phyloP scores from a whole-genome alignment of 2,888 invertebrate species.

The Ophioninae sp. region DNA sequence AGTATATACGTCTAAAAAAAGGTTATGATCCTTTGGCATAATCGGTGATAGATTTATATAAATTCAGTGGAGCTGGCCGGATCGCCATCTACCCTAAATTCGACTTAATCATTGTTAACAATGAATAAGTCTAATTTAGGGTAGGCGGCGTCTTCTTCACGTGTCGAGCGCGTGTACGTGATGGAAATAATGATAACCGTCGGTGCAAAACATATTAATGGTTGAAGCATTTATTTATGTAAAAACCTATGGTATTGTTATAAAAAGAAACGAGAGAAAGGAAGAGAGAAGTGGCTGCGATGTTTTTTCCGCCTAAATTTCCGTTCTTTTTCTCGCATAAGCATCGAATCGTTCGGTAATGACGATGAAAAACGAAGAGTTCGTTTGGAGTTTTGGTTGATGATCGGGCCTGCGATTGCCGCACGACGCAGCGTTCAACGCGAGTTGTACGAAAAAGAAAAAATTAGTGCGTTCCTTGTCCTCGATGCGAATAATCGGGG shows the following conservation, averaged over 20 bases:
- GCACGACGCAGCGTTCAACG: background rate
- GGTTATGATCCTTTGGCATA: background rate
- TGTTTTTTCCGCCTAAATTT: conserved; percentile 20
- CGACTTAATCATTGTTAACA: background rate
- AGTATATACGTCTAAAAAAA: background rate
- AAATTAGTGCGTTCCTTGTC: background rate
- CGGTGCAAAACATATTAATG: conserved; percentile 46
- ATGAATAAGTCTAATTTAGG: too few species aligned
- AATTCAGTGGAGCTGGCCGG: background rate
- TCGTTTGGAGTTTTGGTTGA: background rate
- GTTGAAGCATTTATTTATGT: conserved; percentile 71
- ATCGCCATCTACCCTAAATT: background rate
- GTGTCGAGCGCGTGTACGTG: background rate
- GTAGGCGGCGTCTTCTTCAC: too few species aligned
- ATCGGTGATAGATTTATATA: background rate
- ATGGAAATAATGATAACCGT: conserved; percentile 20
- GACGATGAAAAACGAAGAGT: background rate
- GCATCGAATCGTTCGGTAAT: background rate
- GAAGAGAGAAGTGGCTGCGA: conserved; percentile 42
- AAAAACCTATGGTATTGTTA: conserved; percentile 63
- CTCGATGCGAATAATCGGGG: conserved; percentile 1
- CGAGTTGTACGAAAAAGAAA: conserved; percentile 2
- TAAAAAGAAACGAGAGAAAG: conserved; percentile 52
- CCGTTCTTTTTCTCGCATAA: conserved; percentile 16
- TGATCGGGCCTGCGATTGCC: background rate